phyloP scores from a whole-genome alignment of 2,797 vertebrate genomes.

The Chromis chromis region DNA sequence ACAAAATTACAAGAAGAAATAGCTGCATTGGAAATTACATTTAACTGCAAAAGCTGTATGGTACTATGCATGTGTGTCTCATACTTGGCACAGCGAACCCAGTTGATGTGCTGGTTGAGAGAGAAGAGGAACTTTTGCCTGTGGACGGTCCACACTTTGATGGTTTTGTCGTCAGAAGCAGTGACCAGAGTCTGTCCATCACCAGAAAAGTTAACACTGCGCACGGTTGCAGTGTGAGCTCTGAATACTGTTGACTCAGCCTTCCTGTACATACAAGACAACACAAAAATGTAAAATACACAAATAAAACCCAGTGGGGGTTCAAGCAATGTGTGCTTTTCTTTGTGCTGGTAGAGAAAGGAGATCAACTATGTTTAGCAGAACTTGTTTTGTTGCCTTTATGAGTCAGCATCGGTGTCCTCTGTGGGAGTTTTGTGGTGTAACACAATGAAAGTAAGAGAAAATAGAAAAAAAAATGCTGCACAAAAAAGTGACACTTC shows the following conservation, averaged over 20 bases:
- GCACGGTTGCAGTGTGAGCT: slow-evolving; percentile 93
- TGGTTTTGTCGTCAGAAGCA: slow-evolving; percentile 96
- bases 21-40: background rate
- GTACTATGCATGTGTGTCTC: slow-evolving; percentile 42
- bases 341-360: slow-evolving; percentile 19
- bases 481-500: background rate
- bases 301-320: slow-evolving; percentile 20
- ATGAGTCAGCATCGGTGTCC: slow-evolving; percentile 29
- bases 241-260: slow-evolving; percentile 92
- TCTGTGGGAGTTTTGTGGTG: slow-evolving; percentile 2
- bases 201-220: slow-evolving; percentile 92
- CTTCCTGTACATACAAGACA: slow-evolving; percentile 83
- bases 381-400: slow-evolving; percentile 22
- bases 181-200: slow-evolving; percentile 94
- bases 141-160: slow-evolving; percentile 96
- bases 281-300: slow-evolving; percentile 30
- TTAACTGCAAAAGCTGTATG: background rate
- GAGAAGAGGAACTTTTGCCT: slow-evolving; percentile 97
- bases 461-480: background rate
- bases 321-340: slow-evolving; percentile 30
- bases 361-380: slow-evolving; percentile 2
- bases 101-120: slow-evolving; percentile 95
- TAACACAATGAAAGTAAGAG: slow-evolving; percentile 1
- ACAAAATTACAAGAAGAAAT: background rate
- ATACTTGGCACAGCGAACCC: slow-evolving; percentile 97